Evolutionary conservation across 2,113 vertebrate genomes (phyloP).

Genomic region (Ascaphus truei): DNA sequence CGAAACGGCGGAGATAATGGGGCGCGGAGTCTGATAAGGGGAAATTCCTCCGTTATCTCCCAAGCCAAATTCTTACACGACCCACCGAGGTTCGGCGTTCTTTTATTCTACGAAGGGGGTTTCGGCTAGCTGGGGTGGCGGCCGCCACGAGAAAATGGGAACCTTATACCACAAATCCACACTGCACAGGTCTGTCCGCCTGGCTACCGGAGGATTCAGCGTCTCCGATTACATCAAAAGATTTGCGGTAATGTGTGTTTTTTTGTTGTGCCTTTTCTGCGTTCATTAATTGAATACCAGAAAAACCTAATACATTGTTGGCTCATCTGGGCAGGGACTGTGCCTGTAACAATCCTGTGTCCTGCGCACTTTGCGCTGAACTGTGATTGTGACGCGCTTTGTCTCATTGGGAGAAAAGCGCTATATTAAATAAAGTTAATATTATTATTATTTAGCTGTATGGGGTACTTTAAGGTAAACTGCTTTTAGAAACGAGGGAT

Average conservation of each 20-base stretch:
- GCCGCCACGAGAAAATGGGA: constrained; percentile 57
- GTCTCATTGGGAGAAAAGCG: no score
- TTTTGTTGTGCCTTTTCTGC: no score
- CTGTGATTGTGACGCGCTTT: no score
- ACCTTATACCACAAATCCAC: constrained; percentile 57
- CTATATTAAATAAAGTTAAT: no score
- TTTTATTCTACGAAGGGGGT: constrained; percentile 43
- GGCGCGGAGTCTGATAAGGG: constrained; percentile 62
- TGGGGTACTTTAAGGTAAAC: no score
- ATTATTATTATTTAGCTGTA: no score
- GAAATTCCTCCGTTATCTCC: constrained; percentile 59
- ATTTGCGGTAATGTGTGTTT: constrained; percentile 65
- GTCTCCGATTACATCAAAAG: constrained; percentile 69
- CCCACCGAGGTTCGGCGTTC: constrained; percentile 24
- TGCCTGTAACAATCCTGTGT: no score
- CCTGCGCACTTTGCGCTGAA: neutral
- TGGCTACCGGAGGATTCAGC: constrained; percentile 64
- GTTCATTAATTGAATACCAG: no score
- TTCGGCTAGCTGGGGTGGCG: constrained; percentile 22
- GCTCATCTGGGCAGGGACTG: no score
- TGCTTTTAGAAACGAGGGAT: no score
- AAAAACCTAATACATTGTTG: no score
- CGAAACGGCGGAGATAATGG: constrained; percentile 56
- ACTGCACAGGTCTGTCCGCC: constrained; percentile 51
- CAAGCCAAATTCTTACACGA: constrained; percentile 47